phyloP scores from a whole-genome alignment of 2,888 invertebrate genomes.

The Drosophila leonis region DNA sequence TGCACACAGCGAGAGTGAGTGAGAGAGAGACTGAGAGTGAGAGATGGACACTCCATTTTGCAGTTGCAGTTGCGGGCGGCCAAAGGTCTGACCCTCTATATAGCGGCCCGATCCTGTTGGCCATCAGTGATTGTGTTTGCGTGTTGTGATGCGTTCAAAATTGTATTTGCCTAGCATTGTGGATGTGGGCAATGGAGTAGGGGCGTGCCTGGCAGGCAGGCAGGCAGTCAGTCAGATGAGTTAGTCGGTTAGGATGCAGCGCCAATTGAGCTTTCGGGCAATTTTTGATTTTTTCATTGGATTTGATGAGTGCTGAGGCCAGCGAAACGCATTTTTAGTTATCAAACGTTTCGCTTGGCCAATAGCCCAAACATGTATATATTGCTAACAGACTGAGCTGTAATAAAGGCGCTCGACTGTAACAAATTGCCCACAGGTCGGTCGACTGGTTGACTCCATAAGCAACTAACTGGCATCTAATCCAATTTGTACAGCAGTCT shows the following conservation, averaged over 20 bases:
- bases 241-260: constrained; percentile 46
- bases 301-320: constrained; percentile 67
- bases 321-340: constrained; percentile 59
- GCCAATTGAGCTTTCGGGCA: constrained; percentile 69
- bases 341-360: constrained; percentile 71
- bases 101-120: constrained; percentile 9
- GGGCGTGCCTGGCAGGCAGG: constrained; percentile 4
- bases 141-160: constrained; percentile 81
- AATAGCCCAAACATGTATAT: constrained; percentile 36
- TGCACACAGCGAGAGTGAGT: constrained; percentile 14
- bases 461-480: constrained; percentile 27
- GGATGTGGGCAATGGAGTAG: constrained; percentile 5
- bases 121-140: constrained; percentile 78
- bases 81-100: constrained; percentile 11
- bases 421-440: constrained; percentile 44
- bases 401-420: constrained; percentile 65
- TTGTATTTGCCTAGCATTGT: constrained; percentile 78
- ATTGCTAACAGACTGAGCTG: constrained; percentile 14
- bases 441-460: constrained; percentile 6
- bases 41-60: constrained; percentile 66
- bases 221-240: neutral
- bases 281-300: constrained; percentile 70
- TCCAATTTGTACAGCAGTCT: constrained; percentile 29
- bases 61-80: constrained; percentile 40
- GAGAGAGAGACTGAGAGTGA: neutral